Percentiles rank a stretch among this genome's conserved stretches.
Evolutionary conservation across 2,113 vertebrate genomes (phyloP).

Genomic region (Cnemophilus loriae): DNA sequence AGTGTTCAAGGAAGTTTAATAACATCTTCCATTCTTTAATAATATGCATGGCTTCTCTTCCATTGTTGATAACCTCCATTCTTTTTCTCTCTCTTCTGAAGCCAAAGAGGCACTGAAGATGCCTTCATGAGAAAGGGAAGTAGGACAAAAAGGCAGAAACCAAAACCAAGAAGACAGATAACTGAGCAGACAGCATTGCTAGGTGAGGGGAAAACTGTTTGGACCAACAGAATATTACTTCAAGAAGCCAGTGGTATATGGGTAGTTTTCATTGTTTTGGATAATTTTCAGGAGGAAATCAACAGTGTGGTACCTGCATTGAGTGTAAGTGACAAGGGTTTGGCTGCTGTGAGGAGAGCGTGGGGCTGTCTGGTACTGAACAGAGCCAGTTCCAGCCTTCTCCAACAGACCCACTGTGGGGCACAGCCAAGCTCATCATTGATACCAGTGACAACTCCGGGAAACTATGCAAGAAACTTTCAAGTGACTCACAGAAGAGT

Average conservation of each 20-base stretch:
- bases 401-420: not conserved
- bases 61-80: not conserved
- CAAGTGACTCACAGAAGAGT: not conserved
- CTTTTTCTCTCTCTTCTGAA: not conserved
- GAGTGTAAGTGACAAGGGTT: not conserved
- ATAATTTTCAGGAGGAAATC: not conserved
- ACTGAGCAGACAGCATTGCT: not conserved
- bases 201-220: not conserved
- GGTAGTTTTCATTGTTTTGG: not conserved
- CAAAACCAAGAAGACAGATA: not conserved
- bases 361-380: not conserved
- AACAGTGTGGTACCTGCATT: not conserved
- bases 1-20: not conserved
- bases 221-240: not conserved
- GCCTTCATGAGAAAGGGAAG: not conserved
- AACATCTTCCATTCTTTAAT: not conserved
- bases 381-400: not conserved
- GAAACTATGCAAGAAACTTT: not conserved
- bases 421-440: not conserved
- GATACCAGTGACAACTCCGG: not conserved
- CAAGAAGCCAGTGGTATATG: not conserved
- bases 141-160: not conserved
- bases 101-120: not conserved
- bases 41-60: not conserved
- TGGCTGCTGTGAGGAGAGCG: not conserved